Conservation (phyloP, 2,888 invertebrate genomes). For the Drosophila ezoana region DNA sequence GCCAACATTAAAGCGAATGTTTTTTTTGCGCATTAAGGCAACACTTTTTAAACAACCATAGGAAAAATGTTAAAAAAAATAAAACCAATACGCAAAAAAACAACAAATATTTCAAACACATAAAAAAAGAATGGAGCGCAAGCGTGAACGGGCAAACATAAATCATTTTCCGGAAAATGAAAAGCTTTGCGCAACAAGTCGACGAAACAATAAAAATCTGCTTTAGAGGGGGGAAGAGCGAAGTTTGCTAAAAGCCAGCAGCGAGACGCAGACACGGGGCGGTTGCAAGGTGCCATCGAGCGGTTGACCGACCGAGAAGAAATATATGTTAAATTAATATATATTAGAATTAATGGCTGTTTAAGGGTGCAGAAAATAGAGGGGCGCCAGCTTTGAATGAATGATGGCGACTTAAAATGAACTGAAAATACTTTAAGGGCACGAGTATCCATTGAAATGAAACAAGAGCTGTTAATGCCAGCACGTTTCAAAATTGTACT, state of each 20-base stretch:
- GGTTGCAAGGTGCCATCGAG: slow-evolving; percentile 39
- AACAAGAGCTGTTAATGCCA: slow-evolving; percentile 7
- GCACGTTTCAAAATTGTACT: neutral
- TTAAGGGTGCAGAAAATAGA: neutral
- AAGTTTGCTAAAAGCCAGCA: slow-evolving; percentile 18
- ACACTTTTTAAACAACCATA: slow-evolving; percentile 30
- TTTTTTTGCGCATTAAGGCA: slow-evolving; percentile 21
- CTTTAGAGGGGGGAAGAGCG: slow-evolving; percentile 21
- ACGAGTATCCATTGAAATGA: slow-evolving; percentile 19
- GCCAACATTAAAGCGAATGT: slow-evolving; percentile 35
- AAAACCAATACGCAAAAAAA: slow-evolving; percentile 30
- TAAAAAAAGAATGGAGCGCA: slow-evolving; percentile 38
- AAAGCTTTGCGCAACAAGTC: slow-evolving; percentile 77
- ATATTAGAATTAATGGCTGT: slow-evolving; percentile 73
- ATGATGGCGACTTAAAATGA: slow-evolving; percentile 10
- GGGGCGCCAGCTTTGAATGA: slow-evolving; percentile 9
- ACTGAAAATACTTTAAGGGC: slow-evolving; percentile 14
- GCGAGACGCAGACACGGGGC: neutral
- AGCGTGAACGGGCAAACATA: slow-evolving; percentile 67
- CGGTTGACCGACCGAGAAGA: slow-evolving; percentile 66
- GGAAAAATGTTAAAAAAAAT: neutral
- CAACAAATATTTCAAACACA: slow-evolving; percentile 33
- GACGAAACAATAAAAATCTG: slow-evolving; percentile 72
- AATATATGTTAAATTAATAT: slow-evolving; percentile 75
- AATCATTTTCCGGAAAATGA: slow-evolving; percentile 75